phyloP scores from a whole-genome alignment of 2,888 invertebrate species.

The Cerastis leucographa region DNA sequence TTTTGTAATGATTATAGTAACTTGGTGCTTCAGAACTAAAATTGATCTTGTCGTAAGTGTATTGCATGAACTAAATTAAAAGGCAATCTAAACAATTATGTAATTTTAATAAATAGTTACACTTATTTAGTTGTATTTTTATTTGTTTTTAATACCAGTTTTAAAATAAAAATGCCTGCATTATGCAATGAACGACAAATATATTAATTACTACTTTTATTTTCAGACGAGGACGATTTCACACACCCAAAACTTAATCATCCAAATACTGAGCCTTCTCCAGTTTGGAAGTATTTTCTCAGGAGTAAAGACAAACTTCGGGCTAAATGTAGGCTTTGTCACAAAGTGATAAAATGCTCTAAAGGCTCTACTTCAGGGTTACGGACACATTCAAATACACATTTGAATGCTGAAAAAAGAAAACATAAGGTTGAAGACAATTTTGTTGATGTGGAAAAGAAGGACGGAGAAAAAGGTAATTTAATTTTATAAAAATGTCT shows the following conservation, averaged over 20 bases:
- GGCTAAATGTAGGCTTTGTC: background rate
- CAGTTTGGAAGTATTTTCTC: too few relatives aligned
- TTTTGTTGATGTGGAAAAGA: background rate
- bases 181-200: too few relatives aligned
- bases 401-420: too few relatives aligned
- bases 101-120: background rate
- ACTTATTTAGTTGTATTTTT: background rate
- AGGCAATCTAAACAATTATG: background rate
- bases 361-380: too few relatives aligned
- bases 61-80: too few relatives aligned
- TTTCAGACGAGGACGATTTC: too few relatives aligned
- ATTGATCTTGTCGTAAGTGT: background rate
- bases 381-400: too few relatives aligned
- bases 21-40: background rate
- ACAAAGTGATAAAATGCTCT: slow-evolving; percentile 25
- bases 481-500: too few relatives aligned
- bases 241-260: slow-evolving; percentile 6
- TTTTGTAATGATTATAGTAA: background rate
- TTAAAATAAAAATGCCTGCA: background rate
- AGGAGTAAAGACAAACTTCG: too few relatives aligned
- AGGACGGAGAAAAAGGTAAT: too few relatives aligned
- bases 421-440: too few relatives aligned
- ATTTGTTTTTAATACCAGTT: background rate
- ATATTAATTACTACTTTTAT: too few relatives aligned
- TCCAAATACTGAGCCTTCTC: slow-evolving; percentile 5